Conservation (phyloP, 1,140 invertebrate species). For the Pseudomyrmex dendroicus region DNA sequence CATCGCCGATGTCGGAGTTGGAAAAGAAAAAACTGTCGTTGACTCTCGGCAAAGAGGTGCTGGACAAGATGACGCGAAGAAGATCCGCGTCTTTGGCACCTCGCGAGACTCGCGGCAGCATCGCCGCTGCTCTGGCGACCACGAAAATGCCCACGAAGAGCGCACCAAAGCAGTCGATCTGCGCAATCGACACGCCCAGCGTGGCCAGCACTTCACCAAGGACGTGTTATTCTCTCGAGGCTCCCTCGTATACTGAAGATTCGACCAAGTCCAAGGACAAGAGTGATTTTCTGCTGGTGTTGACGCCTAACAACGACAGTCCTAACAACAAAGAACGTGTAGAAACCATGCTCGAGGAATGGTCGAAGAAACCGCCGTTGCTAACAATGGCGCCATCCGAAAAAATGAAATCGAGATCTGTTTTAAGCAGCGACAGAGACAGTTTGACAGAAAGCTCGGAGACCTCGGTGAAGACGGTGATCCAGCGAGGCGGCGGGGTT, state of each 20-base stretch:
- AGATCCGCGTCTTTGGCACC: constrained; percentile 85
- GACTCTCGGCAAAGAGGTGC: constrained; percentile 89
- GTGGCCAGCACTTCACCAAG: constrained; percentile 82
- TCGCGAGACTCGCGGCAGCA: constrained; percentile 88
- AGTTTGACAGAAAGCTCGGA: constrained; percentile 88
- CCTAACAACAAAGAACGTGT: constrained; percentile 80
- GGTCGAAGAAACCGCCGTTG: constrained; percentile 80
- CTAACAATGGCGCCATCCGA: constrained; percentile 70
- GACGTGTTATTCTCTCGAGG: constrained; percentile 86
- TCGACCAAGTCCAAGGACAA: constrained; percentile 74
- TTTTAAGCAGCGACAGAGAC: constrained; percentile 87
- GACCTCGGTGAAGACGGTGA: constrained; percentile 88
- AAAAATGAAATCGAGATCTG: constrained; percentile 70
- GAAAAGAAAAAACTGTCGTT: constrained; percentile 91
- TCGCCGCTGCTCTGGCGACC: constrained; percentile 85
- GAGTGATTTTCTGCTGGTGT: constrained; percentile 84
- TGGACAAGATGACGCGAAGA: constrained; percentile 87
- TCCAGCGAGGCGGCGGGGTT: constrained; percentile 80
- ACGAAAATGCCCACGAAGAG: constrained; percentile 73
- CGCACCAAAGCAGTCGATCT: background rate
- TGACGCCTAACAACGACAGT: constrained; percentile 82
- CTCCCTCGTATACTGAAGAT: constrained; percentile 81
- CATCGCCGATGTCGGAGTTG: constrained; percentile 84
- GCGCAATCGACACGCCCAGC: constrained; percentile 22
- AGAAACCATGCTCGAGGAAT: constrained; percentile 83